Base-by-base conservation (phyloP, 2,888 invertebrate species). In the Agrotis exclamationis region DNA sequence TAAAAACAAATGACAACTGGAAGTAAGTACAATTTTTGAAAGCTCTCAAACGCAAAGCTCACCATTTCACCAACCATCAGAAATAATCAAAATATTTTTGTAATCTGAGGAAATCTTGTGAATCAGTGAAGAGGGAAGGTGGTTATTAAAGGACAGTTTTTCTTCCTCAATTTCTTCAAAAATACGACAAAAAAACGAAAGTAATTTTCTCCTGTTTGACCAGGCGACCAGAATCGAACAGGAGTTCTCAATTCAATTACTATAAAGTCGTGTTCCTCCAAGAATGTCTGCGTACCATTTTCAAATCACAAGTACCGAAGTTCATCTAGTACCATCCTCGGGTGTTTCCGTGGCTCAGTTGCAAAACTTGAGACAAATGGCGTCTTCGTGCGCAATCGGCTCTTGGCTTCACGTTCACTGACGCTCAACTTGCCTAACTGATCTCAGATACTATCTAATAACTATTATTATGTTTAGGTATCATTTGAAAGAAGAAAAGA, bases 301-400 rank as follows among this genome's bases (percentile, higher is more conserved):
- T 67, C 53, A 64, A 79, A 64, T 60, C 18, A 20, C 14, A 39
- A 28, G 45, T 57, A 57, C 60, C 20, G n/a, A 68, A 57, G 51
- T 70, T 74, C 53, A 67, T 62, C 69, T 66, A 60, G 63, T 48
- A 44, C 13, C 74, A 78, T 75, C 63, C 48, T 66, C 73, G 68
- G 70, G 67, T 63, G 58, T 81, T 75, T 75, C 73, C 66, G 63
- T 71, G 63, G 50, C 74, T 68, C 4, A n/a, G 56, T 82, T 82
- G 73, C 81, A 76, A 82, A 76, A 82, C 75, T 48, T 72, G 63
- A n/a, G n/a, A 63, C 73, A 73, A 82, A 82, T 82, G 79, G 73
- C 82, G 74, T 51, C 63, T 62, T 77, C 76, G 76, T 82, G 80
- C 82, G 76, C 82, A 76, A 73, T 76, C 76, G 53, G 22, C 48